Conservation (phyloP, 2,888 invertebrate species). For the Lasioglossum marginatum region DNA sequence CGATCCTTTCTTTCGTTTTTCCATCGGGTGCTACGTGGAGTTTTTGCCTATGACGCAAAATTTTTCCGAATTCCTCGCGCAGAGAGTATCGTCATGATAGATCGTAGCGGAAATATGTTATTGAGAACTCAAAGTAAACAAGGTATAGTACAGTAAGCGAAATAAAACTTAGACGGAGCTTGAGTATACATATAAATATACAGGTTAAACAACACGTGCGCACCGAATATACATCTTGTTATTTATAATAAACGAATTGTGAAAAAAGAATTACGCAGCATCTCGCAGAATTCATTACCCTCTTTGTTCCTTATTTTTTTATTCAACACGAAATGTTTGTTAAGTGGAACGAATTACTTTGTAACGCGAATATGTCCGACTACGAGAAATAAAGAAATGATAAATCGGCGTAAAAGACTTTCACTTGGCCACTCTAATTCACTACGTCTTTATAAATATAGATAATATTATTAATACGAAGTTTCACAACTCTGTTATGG, state of each 20-base stretch:
- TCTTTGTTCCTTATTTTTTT: background rate
- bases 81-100: constrained; percentile 54
- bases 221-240: constrained; percentile 83
- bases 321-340: background rate
- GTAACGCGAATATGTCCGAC: background rate
- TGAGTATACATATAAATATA: constrained; percentile 73
- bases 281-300: constrained; percentile 4
- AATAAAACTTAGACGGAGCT: constrained; percentile 79
- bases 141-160: constrained; percentile 73
- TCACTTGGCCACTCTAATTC: background rate
- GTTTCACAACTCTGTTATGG: no score
- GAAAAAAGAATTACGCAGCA: constrained; percentile 57
- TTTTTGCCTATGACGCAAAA: constrained; percentile 49
- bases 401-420: background rate
- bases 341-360: background rate
- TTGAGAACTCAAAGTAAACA: constrained; percentile 70
- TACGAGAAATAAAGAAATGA: background rate
- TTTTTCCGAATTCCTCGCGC: constrained; percentile 61
- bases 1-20: constrained; percentile 44
- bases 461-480: background rate
- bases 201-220: constrained; percentile 78
- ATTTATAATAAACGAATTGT: constrained; percentile 82
- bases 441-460: no score
- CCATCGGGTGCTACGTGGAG: constrained; percentile 57
- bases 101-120: constrained; percentile 66